Evolutionary conservation across 2,888 invertebrate species (phyloP), one percentile per base, ranked within the genome.

Genomic region (Synergus japonicus): DNA sequence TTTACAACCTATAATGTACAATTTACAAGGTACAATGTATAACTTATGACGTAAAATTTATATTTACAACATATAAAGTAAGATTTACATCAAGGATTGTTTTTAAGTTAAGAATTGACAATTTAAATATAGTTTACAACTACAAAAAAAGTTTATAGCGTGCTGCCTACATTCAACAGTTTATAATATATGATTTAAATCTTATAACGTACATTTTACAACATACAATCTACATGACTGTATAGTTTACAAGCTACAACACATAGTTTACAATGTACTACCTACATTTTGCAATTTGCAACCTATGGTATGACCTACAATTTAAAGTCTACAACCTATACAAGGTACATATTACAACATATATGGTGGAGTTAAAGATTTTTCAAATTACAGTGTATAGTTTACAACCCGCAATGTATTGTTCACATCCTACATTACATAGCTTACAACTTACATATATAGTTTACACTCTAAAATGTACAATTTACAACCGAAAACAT

Each of bases 361-460:
- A 29, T 0, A 29, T 29, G 7, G 9, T 1, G 9, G 7, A 43
- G 9, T 29, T 29, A 29, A 29, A 29, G 3, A 29, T 29, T 46
- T 0, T 54, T n/a, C 54, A n/a, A n/a, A 5, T 0, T 49, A 5
- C 29, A 29, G 3, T 29, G 29, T 13, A 13, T 13, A 46, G 13
- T 46, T 46, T 46, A 13, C 46, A 12, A 46, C 1, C 0, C 7
- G 1, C 0, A 15, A 15, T 49, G 1, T 49, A 9, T 1, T 15
- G 4, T 49, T 49, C 5, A 15, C 13, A 15, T 0, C n/a, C 2
- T 8, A 4, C 0, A n/a, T 2, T 4, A 0, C 1, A 54, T n/a
- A 49, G 15, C 15, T 15, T 4, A 49, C n/a, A n/a, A n/a, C n/a
- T n/a, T n/a, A n/a, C n/a, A n/a, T n/a, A n/a, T n/a, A 43, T 7